These are phyloP conservation scores for Muricea muricata DNA, from an alignment of 92 coral and sea anemone genomes.

Conservation along the genomic window DNA sequence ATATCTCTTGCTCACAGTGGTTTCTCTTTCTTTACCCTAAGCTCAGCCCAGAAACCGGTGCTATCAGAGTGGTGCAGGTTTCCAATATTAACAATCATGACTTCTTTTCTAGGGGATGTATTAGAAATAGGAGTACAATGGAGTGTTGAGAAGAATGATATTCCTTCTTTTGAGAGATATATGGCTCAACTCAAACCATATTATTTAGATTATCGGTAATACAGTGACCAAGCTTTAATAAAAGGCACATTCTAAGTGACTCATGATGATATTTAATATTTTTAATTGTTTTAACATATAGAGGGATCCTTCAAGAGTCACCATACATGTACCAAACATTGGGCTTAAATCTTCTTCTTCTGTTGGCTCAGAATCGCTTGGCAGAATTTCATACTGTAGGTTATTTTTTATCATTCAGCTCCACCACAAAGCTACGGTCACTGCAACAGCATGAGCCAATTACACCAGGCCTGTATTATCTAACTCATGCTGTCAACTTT, in stretches of 20 bases:
- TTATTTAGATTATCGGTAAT: constrained; percentile 91
- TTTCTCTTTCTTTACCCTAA: no score
- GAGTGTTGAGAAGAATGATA: constrained; percentile 92
- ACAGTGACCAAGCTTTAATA: no score
- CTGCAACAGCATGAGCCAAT: no score
- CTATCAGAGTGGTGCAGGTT: no score
- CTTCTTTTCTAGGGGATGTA: constrained; percentile 81
- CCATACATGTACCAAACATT: constrained; percentile 93
- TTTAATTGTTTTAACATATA: constrained; percentile 24
- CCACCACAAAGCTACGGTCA: no score
- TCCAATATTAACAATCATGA: no score
- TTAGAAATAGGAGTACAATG: constrained; percentile 99
- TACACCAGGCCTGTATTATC: no score
- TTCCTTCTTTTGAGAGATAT: constrained; percentile 97
- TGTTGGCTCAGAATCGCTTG: constrained; percentile 94
- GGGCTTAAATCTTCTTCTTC: constrained; percentile 88
- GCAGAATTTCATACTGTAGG: constrained; percentile 97
- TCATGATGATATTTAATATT: background rate
- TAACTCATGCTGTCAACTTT: no score
- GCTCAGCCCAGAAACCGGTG: no score
- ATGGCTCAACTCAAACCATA: constrained; percentile 99
- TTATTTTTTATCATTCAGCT: no score
- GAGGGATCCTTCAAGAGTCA: constrained; percentile 93
- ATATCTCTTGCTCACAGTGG: no score
- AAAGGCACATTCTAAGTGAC: no score